Percentiles rank a stretch among this genome's conserved stretches.
phyloP scores from a whole-genome alignment of 2,113 vertebrate species.

The Penelope pileata region DNA sequence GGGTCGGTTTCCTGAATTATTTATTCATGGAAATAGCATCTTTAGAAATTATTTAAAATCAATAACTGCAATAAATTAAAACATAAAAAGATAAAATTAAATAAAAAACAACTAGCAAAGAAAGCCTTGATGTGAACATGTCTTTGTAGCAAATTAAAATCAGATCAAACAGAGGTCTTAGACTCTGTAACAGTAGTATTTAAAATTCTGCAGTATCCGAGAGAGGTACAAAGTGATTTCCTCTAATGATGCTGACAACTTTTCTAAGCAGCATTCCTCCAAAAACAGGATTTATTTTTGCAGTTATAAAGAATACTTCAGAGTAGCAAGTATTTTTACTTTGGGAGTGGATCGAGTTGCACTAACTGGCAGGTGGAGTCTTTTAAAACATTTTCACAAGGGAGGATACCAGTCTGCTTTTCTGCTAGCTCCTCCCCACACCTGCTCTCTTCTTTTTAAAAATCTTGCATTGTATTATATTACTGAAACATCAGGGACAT shows the following conservation, averaged over 20 bases:
- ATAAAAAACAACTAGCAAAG: conserved; percentile 2
- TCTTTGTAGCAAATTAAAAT: background rate
- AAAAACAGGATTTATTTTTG: background rate
- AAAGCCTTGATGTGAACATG: background rate
- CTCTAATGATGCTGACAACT: background rate
- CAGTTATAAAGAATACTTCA: background rate
- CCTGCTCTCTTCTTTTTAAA: background rate
- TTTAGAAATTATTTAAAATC: conserved; percentile 35
- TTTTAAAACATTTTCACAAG: conserved; percentile 12
- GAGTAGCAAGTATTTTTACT: background rate
- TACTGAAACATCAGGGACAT: background rate
- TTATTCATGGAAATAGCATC: background rate
- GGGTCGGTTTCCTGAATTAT: conserved; percentile 25
- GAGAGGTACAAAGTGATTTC: background rate
- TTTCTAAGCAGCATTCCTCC: background rate
- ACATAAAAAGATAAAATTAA: background rate
- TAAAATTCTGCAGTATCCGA: background rate
- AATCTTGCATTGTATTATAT: background rate
- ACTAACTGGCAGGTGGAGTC: background rate
- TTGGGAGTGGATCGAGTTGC: background rate
- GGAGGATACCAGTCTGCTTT: conserved; percentile 1
- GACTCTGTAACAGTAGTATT: background rate
- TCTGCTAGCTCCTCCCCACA: background rate
- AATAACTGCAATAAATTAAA: conserved; percentile 10
- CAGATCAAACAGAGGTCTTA: background rate